phyloP scores from a whole-genome alignment of 2,888 invertebrate genomes.

The Tetragnatha montana region DNA sequence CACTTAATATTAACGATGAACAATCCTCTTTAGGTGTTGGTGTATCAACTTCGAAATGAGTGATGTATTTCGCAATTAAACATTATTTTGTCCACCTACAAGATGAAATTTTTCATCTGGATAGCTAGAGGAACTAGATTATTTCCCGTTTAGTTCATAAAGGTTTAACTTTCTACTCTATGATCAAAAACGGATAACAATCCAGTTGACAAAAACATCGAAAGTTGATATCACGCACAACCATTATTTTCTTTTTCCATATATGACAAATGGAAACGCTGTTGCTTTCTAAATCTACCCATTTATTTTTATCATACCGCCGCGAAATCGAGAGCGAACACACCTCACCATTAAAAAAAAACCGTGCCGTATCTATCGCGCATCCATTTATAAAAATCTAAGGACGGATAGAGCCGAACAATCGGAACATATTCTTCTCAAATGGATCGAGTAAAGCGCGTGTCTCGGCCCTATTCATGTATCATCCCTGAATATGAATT shows the following conservation, averaged over 20 bases:
- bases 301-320: neutral
- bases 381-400: neutral
- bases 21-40: too few relatives aligned
- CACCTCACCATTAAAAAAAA: neutral
- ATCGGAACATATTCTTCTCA: neutral
- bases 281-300: neutral
- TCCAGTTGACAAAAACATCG: neutral
- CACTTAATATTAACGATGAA: too few relatives aligned
- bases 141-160: neutral
- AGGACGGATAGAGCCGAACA: neutral
- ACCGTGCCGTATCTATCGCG: neutral
- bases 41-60: too few relatives aligned
- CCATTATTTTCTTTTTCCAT: neutral
- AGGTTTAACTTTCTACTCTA: neutral
- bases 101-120: too few relatives aligned
- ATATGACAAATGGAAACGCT: neutral
- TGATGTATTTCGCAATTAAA: too few relatives aligned
- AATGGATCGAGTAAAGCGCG: conserved; percentile 10
- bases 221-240: neutral
- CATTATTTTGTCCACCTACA: too few relatives aligned
- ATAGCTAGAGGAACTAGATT: too few relatives aligned
- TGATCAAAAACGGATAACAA: too few relatives aligned
- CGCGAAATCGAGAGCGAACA: neutral
- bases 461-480: neutral
- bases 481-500: conserved; percentile 9